Base-by-base conservation (phyloP, 92 coral and sea anemone species). In the Porites rus region DNA sequence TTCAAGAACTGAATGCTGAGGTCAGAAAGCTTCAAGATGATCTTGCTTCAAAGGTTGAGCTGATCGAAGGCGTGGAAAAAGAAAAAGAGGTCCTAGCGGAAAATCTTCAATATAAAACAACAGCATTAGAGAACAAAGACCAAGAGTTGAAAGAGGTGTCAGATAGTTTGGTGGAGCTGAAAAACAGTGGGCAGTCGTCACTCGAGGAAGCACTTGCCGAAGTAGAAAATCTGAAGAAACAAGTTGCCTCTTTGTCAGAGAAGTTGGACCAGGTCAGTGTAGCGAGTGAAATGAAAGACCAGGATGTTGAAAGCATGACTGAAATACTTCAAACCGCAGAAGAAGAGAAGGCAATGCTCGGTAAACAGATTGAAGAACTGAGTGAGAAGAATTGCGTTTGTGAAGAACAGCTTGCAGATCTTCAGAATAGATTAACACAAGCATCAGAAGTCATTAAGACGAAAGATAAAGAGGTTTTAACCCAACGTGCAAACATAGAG, bases 71-170 rank as follows among this genome's bases (percentile, higher is more conserved):
- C 60, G 22, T 79, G 8, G 72, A 86, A 56, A 86, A 72, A 56
- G 89, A 77, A 21, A 80, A 12, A 28, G 43, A 6, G 11, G 43
- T 75, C 14, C 72, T 89, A 74, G 10, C 71, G 1, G 81, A 87
- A 25, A 89, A 87, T 53, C 20, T 79, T 0, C 88, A 85, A 72
- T 82, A 84, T 18, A 74, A 83, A 38, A 74, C 76, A 51, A 64
- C 84, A 46, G 88, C 88, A 3, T 77, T 92, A 18, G 87, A 92
- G 43, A 76, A 77, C 21, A 94, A 92, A 66, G 93, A 93, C 22
- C 79, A 71, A 8, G 93, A 93, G 50, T 52, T 88, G 16, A 88
- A 58, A 50, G 59, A 77, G 43, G 21, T 84, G 65, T 59, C 58
- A 31, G 81, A 84, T 58, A 84, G 71, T 69, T 72, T 89, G 1